Conservation (phyloP, 2,888 invertebrate species). For the Poecilobothrus nobilitatus region DNA sequence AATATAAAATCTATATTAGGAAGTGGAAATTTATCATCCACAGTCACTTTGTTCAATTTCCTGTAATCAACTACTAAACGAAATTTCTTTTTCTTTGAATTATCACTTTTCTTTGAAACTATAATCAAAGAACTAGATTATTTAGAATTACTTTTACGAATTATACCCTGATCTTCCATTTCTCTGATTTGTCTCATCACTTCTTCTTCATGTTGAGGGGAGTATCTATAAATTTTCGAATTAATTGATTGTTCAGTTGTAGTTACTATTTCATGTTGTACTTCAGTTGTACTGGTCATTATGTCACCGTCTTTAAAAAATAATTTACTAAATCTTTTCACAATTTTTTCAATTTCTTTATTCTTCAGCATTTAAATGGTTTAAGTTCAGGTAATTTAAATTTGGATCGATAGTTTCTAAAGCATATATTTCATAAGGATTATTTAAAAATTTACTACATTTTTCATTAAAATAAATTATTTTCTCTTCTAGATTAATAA, state of each 20-base stretch:
- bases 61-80: slow-evolving; percentile 19
- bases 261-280: slow-evolving; percentile 17
- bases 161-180: slow-evolving; percentile 19
- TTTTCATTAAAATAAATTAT: too few species aligned
- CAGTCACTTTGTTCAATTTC: slow-evolving; percentile 15
- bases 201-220: slow-evolving; percentile 18
- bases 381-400: slow-evolving; percentile 1
- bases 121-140: slow-evolving; percentile 18
- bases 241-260: slow-evolving; percentile 18
- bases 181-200: slow-evolving; percentile 15
- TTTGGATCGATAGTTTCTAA: slow-evolving; percentile 15
- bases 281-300: slow-evolving; percentile 14
- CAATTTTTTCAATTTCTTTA: slow-evolving; percentile 11
- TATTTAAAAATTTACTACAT: slow-evolving; percentile 12
- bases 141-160: slow-evolving; percentile 17
- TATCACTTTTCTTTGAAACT: slow-evolving; percentile 17
- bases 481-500: too few species aligned
- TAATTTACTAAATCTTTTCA: slow-evolving; percentile 15
- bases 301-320: slow-evolving; percentile 19
- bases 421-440: slow-evolving; percentile 12
- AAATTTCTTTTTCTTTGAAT: slow-evolving; percentile 18
- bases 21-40: slow-evolving; percentile 19
- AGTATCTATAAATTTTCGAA: slow-evolving; percentile 17
- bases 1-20: too few species aligned
- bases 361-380: slow-evolving; percentile 17